Base-by-base conservation (phyloP, 1,140 invertebrate species). In the Hypsibius dujardini region DNA sequence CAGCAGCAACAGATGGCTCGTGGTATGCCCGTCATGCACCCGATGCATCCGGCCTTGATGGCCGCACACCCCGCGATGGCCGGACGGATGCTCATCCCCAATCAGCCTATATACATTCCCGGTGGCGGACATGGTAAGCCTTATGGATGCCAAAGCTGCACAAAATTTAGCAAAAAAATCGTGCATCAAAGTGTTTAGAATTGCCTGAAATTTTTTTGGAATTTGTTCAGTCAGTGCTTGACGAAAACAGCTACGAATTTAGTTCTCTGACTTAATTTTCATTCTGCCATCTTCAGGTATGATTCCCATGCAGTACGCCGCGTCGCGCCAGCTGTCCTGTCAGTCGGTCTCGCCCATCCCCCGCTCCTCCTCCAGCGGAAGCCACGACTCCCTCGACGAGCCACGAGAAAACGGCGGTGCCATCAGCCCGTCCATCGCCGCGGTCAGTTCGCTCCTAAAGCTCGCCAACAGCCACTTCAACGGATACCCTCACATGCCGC, bases 381-480 rank as follows among this genome's bases (percentile, higher is more conserved):
- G 62, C 42, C 62, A 42, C 42, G 62, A 42, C 62, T 42, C 62
- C 3, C 7, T 14, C 12, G 45, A 42, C 62, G 62, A 67, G 12
- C 7, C 42, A 42, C 62, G 42, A 12, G 62, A 67, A 3, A 67
- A 67, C 59, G 69, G 69, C 50, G 69, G 28, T 46, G 14, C 56
- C 69, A 28, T 46, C 59, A 72, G 71, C 47, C 47, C 56, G n/a
- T 72, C 71, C 3, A 42, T 70, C 59, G 71, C 71, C 50, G 71
- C 56, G 14, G 62, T 67, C 42, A 67, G 62, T 67, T 67, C 62
- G 7, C 62, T 67, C 12, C 42, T 67, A 42, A 67, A 67, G 45
- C 62, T 67, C 3, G 62, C 62, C 62, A 67, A 67, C 42, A 67
- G 62, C 42, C 62, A 67, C 62, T 67, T 67, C 42, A 67, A 67